phyloP scores from a whole-genome alignment of 2,113 vertebrate species.

The Agelaius phoeniceus region DNA sequence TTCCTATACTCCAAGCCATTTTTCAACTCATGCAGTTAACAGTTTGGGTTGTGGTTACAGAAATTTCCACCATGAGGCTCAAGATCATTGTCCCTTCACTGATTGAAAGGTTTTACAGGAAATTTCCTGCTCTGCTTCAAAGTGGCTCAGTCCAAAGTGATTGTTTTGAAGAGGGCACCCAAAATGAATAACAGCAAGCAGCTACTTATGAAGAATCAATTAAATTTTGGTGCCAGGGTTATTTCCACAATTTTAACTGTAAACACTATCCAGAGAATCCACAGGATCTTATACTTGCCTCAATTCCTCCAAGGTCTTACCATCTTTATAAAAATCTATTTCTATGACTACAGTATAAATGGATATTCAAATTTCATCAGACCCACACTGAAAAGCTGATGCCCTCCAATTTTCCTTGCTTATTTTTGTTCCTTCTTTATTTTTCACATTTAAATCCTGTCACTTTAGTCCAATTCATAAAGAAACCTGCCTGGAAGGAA shows the following conservation, averaged over 20 bases:
- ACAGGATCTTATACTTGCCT: neutral
- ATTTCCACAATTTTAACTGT: neutral
- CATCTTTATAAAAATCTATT: neutral
- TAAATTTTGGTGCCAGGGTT: accelerated
- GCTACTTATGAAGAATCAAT: neutral
- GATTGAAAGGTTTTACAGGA: neutral
- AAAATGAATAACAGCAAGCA: neutral
- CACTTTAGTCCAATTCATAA: neutral
- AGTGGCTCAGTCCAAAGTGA: accelerated
- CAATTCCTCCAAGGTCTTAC: neutral
- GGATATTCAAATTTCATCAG: neutral
- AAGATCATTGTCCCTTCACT: neutral
- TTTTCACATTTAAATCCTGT: neutral
- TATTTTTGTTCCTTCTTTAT: neutral
- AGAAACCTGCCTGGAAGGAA: neutral
- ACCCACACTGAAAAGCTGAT: neutral
- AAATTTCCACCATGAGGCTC: accelerated
- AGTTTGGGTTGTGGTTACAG: neutral
- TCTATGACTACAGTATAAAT: neutral
- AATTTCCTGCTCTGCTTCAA: neutral
- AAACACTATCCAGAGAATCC: neutral
- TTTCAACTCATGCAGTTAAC: neutral
- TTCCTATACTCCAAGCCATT: neutral
- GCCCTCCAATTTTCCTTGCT: neutral
- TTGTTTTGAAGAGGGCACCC: neutral